These are phyloP conservation scores for Zoanthus sociatus DNA, from an alignment of 92 coral and sea anemone genomes.

Conservation along the genomic window DNA sequence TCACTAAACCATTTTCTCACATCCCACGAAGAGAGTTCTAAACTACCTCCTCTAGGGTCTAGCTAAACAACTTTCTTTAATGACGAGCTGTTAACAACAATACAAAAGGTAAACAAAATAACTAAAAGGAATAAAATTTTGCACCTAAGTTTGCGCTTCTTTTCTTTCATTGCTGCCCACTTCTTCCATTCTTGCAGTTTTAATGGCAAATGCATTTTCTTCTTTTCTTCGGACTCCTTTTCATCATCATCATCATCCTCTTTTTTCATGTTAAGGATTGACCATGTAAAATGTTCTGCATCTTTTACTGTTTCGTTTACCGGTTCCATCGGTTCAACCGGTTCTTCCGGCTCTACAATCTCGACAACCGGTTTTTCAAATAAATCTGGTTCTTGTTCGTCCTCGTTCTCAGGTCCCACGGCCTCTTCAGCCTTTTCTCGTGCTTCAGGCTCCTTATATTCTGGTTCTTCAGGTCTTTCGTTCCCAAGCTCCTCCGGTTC, in stretches of 20 bases:
- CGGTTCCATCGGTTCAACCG: not conserved
- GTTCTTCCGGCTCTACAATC: constrained; percentile 4
- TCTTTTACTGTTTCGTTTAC: not conserved
- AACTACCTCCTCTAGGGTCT: too few species aligned
- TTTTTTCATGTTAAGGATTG: not conserved
- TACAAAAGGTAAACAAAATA: not conserved
- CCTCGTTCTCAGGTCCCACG: not conserved
- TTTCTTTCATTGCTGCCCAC: constrained; percentile 26
- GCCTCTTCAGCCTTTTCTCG: not conserved
- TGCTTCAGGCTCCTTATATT: not conserved
- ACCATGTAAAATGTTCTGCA: too few species aligned
- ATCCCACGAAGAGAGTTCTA: too few species aligned
- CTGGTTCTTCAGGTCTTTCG: constrained; percentile 11
- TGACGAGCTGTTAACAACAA: not conserved
- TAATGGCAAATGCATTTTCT: not conserved
- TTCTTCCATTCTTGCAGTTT: not conserved
- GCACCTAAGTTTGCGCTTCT: constrained; percentile 25
- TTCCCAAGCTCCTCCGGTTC: not conserved
- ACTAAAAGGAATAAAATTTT: not conserved
- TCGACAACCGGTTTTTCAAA: not conserved
- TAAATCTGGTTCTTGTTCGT: not conserved
- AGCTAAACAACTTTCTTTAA: not conserved
- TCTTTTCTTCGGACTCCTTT: constrained; percentile 8
- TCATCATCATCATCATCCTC: constrained; percentile 4
- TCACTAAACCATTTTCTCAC: too few species aligned